A percentile compares a stretch with the other conserved stretches of the same genome.
Conservation (phyloP, 2,797 vertebrate genomes). For the Chiloscyllium punctatum region DNA sequence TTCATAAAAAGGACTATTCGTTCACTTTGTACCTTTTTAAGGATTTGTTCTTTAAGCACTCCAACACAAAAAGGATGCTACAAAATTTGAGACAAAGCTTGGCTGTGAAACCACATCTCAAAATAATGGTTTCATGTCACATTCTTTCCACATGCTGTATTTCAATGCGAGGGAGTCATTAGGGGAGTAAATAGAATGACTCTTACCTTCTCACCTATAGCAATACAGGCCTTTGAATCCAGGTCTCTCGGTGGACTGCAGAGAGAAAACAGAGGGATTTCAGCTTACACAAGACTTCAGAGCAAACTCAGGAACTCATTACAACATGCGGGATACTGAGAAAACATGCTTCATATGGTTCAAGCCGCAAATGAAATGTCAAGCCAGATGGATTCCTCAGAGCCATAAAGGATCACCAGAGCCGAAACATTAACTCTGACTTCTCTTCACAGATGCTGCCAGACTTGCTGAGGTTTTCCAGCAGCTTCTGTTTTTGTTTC, state of each 20-base stretch:
- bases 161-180: background rate
- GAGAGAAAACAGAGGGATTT: conserved; percentile 39
- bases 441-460: too few species aligned
- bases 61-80: background rate
- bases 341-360: background rate
- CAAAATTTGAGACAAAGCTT: background rate
- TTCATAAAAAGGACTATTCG: background rate
- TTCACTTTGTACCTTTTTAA: background rate
- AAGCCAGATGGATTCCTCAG: too few species aligned
- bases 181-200: background rate
- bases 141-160: background rate
- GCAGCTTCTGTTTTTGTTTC: too few species aligned
- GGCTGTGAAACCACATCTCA: background rate
- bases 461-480: too few species aligned
- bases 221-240: conserved; percentile 90
- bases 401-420: too few species aligned
- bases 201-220: conserved; percentile 87
- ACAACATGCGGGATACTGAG: background rate
- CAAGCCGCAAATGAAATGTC: background rate
- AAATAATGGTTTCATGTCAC: background rate
- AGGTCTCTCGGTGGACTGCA: conserved; percentile 86
- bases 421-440: too few species aligned
- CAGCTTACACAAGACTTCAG: background rate
- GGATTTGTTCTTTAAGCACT: background rate
- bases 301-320: background rate